Conservation (phyloP, 1,140 invertebrate genomes). For the Brachionus rotundiformis region DNA sequence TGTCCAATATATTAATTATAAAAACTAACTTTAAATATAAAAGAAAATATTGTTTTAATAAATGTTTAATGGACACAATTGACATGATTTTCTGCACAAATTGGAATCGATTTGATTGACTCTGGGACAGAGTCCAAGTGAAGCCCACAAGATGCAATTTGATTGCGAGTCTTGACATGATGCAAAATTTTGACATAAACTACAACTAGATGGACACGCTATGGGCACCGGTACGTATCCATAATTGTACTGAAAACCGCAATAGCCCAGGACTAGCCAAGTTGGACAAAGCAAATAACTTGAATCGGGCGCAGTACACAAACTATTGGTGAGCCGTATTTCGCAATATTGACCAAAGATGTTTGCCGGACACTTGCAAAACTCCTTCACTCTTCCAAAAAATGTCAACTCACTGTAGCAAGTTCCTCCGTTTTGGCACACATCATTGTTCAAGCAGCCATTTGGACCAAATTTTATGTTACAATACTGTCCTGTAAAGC, state of each 20-base stretch:
- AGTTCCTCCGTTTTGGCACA: slow-evolving; percentile 20
- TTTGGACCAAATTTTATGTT: slow-evolving; percentile 24
- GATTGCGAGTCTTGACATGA: slow-evolving; percentile 46
- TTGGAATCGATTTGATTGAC: slow-evolving; percentile 28
- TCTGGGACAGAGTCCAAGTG: slow-evolving; percentile 34
- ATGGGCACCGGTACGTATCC: slow-evolving; percentile 18
- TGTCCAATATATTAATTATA: too few species aligned
- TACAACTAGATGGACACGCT: slow-evolving; percentile 29
- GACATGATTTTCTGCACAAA: slow-evolving; percentile 42
- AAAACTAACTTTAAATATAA: too few species aligned
- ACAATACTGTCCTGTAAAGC: slow-evolving; percentile 32
- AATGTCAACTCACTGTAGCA: slow-evolving; percentile 10
- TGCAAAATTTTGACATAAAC: background rate
- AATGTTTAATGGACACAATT: slow-evolving; percentile 28
- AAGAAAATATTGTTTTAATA: background rate
- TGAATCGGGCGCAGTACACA: slow-evolving; percentile 1
- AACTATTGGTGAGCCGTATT: background rate
- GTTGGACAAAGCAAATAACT: slow-evolving; percentile 37
- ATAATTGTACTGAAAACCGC: slow-evolving; percentile 28
- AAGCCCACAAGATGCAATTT: slow-evolving; percentile 31
- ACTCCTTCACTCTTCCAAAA: slow-evolving; percentile 18
- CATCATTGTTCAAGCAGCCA: slow-evolving; percentile 17
- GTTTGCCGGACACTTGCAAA: slow-evolving; percentile 44
- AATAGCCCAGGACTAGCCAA: slow-evolving; percentile 40
- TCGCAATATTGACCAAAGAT: slow-evolving; percentile 49